Evolutionary conservation across 2,113 vertebrate genomes (phyloP).

Genomic region (Elachura formosa): DNA sequence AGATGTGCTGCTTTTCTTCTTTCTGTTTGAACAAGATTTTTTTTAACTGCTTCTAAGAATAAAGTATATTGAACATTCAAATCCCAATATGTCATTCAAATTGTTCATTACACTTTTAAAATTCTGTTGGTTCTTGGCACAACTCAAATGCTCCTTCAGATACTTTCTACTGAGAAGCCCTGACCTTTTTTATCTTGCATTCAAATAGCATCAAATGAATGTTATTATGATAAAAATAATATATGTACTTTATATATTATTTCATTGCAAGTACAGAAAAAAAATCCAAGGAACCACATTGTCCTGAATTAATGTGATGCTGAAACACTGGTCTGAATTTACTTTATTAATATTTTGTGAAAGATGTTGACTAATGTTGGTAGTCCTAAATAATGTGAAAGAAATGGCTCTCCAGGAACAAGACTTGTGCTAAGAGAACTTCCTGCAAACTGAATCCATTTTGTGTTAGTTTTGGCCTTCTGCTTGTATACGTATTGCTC

Average conservation of each 20-base stretch:
- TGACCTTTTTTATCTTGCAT: neutral
- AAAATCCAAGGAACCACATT: neutral
- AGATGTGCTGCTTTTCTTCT: neutral
- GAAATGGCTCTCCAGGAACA: neutral
- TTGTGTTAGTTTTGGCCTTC: neutral
- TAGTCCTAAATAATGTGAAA: neutral
- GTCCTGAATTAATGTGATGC: neutral
- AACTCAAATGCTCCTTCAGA: neutral
- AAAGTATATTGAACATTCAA: neutral
- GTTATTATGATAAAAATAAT: neutral
- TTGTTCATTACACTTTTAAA: neutral
- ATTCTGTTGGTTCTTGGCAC: neutral
- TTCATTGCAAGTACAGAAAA: neutral
- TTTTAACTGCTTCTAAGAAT: neutral
- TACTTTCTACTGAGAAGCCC: neutral
- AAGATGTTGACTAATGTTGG: neutral
- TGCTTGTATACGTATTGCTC: neutral
- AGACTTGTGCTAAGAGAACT: neutral
- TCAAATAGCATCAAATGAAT: neutral
- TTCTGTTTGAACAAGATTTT: neutral
- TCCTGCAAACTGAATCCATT: neutral
- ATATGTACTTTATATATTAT: neutral
- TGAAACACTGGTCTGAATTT: neutral
- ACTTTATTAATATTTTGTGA: neutral
- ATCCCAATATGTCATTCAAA: neutral